Percentiles rank a stretch among this genome's conserved stretches.
phyloP scores from a whole-genome alignment of 2,888 invertebrate genomes.

The Pseudococcus longispinus region DNA sequence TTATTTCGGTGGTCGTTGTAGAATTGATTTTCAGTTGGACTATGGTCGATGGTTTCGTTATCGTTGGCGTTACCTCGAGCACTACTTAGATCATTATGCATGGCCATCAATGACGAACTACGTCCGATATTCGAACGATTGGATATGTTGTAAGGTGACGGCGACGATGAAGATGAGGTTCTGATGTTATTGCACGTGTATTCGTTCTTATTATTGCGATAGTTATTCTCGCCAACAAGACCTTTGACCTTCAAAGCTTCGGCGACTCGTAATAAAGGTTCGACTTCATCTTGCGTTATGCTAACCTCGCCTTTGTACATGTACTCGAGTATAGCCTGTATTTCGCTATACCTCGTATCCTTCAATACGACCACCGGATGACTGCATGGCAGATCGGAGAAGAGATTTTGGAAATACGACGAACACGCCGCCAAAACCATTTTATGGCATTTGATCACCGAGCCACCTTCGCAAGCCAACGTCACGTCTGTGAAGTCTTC shows the following conservation, averaged over 20 bases:
- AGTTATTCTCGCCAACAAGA: constrained; percentile 67
- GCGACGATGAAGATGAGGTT: constrained; percentile 57
- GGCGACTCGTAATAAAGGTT: constrained; percentile 69
- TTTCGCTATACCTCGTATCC: constrained; percentile 80
- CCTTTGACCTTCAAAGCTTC: constrained; percentile 71
- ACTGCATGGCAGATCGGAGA: constrained; percentile 69
- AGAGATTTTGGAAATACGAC: constrained; percentile 75
- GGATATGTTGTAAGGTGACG: not conserved
- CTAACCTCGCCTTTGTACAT: constrained; percentile 94
- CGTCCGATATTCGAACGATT: not conserved
- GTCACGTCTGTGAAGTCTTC: constrained; percentile 75
- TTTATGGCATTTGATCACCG: constrained; percentile 71
- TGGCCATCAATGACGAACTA: not conserved
- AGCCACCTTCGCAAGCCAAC: constrained; percentile 70
- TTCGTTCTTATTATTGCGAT: constrained; percentile 55
- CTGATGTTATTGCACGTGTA: constrained; percentile 60
- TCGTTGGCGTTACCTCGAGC: too few species aligned
- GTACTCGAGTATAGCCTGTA: constrained; percentile 87
- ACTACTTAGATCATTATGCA: constrained; percentile 58
- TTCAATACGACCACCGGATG: constrained; percentile 73
- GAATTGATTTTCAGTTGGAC: constrained; percentile 28
- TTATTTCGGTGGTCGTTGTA: constrained; percentile 58
- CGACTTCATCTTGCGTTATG: constrained; percentile 80
- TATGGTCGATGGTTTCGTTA: not conserved
- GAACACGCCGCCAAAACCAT: constrained; percentile 79